Evolutionary conservation across 2,888 invertebrate species (phyloP), one percentile per base, ranked within the genome.

Genomic region (Arctia plantaginis): DNA sequence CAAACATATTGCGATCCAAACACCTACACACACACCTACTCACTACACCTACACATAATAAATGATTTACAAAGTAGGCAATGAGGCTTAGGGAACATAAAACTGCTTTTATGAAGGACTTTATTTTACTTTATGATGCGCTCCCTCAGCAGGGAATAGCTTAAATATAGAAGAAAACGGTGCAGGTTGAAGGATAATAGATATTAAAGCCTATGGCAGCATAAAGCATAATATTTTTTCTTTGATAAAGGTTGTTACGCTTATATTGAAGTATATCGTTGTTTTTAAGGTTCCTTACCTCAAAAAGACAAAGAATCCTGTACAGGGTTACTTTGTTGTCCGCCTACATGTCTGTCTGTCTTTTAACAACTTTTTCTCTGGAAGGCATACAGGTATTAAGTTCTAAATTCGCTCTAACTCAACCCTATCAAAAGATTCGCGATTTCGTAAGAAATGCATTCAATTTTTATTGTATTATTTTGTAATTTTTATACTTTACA

Each of bases 21-120:
- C 51, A 15, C 59, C 15, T 13, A 59, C 15, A 6, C 20, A 51
- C 15, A 15, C 15, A 13, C 27, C 12, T 10, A 59, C 59, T 18
- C 0, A 47, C 47, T 35, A 47, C 23, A 51, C 15, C 27, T 13
- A 59, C 27, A 71, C 44, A 51, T 71, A 39, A 66, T 74, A 74
- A 75, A 64, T 62, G 65, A 82, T 81, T 79, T 78, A 73, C 66
- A 66, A 83, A 82, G 78, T 83, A 74, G n/a, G 68, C 12, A 33
- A 55, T 73, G 51, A 51, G 20, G 39, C 20, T 64, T 3, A 8
- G 47, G 23, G 18, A 35, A 44, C 47, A 41, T 65, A 30, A 23
- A 23, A 47, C n/a, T 13, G 39, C 64, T 30, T 69, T 69, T 78
- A 76, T 80, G 51, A 79, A 67, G 35, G 13, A 74, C 41, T 65